Conservation (phyloP, 2,888 invertebrate species). For the Creontiades dilutus region DNA sequence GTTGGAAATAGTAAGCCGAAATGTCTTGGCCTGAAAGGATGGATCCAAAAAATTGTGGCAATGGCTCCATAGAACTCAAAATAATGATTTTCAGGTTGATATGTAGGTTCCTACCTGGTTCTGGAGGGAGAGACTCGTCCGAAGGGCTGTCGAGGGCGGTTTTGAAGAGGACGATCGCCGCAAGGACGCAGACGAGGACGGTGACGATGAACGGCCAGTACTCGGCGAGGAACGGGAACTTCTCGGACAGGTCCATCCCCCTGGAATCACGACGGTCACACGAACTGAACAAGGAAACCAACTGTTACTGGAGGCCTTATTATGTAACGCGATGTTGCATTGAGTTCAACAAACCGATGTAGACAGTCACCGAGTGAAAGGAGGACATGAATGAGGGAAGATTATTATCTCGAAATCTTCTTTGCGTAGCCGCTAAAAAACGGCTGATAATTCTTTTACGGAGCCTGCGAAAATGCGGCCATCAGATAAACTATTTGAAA, state of each 20-base stretch:
- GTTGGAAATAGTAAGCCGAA: no score
- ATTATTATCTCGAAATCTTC: slow-evolving; percentile 12
- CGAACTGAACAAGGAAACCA: slow-evolving; percentile 37
- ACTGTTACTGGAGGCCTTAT: neutral
- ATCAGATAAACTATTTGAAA: neutral
- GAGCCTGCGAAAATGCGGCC: slow-evolving; percentile 12
- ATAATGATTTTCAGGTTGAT: neutral
- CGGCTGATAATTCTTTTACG: neutral
- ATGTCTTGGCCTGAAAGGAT: no score
- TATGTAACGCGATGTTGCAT: neutral
- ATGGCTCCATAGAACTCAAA: no score
- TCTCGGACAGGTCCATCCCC: slow-evolving; percentile 67
- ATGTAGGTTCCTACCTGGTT: slow-evolving; percentile 74
- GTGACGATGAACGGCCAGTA: slow-evolving; percentile 78
- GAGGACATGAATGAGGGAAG: neutral
- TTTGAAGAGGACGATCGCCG: slow-evolving; percentile 76
- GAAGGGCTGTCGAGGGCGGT: slow-evolving; percentile 73
- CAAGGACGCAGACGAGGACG: slow-evolving; percentile 77
- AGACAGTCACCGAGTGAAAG: slow-evolving; percentile 42
- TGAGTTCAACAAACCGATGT: neutral
- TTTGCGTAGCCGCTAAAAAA: neutral
- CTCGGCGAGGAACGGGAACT: slow-evolving; percentile 78
- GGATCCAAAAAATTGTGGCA: no score
- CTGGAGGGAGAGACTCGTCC: slow-evolving; percentile 72
- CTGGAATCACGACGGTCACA: slow-evolving; percentile 55